Evolutionary conservation across 2,888 invertebrate species (phyloP).

Genomic region (Dyspetes luteomarginatus): DNA sequence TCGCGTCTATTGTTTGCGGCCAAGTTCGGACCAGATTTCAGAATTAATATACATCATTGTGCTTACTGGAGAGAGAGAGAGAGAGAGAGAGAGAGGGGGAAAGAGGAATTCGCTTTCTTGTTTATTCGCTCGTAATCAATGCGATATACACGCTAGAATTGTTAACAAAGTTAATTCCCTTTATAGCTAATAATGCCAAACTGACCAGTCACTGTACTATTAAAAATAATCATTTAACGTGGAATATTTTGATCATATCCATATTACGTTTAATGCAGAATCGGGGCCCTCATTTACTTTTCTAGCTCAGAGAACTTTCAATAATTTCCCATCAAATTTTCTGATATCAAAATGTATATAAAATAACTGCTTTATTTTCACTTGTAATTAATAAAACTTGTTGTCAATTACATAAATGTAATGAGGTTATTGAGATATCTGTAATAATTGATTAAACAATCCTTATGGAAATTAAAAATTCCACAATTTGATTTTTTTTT

Average conservation of each 20-base stretch:
- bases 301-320: neutral
- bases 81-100: neutral
- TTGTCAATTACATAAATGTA: too few species aligned
- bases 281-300: neutral
- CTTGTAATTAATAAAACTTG: too few species aligned
- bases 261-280: neutral
- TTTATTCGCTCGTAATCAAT: conserved; percentile 27
- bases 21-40: conserved; percentile 46
- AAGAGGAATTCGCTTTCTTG: neutral
- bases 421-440: too few species aligned
- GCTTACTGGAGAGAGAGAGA: conserved; percentile 9
- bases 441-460: too few species aligned
- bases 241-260: neutral
- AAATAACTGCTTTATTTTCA: too few species aligned
- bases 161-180: conserved; percentile 13
- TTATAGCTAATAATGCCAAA: neutral
- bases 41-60: conserved; percentile 54
- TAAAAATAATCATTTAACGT: neutral
- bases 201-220: neutral
- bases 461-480: too few species aligned
- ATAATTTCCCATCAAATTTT: too few species aligned
- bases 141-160: conserved; percentile 1
- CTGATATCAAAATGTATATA: too few species aligned
- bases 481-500: too few species aligned
- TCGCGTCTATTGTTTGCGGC: conserved; percentile 48